Evolutionary conservation across 2,113 vertebrate genomes (phyloP).

Genomic region (Baryphthengus martii): DNA sequence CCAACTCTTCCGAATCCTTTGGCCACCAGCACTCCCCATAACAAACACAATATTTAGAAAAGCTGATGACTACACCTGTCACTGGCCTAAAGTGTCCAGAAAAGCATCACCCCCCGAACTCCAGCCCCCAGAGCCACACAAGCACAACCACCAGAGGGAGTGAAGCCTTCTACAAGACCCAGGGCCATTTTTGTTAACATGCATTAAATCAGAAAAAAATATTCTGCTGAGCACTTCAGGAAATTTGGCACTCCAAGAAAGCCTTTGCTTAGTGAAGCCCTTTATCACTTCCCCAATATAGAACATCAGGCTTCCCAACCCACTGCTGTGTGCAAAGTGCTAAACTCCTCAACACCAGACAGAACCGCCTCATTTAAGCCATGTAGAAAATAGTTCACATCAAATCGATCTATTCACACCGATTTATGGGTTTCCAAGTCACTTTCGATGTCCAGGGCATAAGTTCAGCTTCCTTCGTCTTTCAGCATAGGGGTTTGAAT

Average conservation of each 20-base stretch:
- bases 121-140: not conserved
- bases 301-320: not conserved
- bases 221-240: not conserved
- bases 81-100: not conserved
- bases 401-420: not conserved
- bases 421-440: not conserved
- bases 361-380: not conserved
- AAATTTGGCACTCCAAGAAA: not conserved
- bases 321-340: not conserved
- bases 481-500: not conserved
- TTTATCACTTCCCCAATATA: not conserved
- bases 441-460: not conserved
- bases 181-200: not conserved
- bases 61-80: not conserved
- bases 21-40: not conserved
- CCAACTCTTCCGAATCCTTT: not conserved
- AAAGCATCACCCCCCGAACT: not conserved
- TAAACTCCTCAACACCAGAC: not conserved
- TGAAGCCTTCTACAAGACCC: not conserved
- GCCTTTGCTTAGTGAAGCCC: not conserved
- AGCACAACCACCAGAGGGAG: not conserved
- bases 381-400: rapidly evolving
- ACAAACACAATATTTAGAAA: not conserved
- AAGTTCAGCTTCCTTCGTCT: not conserved
- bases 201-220: not conserved